phyloP scores from a whole-genome alignment of 2,888 invertebrate genomes.

The Clivina fossor region DNA sequence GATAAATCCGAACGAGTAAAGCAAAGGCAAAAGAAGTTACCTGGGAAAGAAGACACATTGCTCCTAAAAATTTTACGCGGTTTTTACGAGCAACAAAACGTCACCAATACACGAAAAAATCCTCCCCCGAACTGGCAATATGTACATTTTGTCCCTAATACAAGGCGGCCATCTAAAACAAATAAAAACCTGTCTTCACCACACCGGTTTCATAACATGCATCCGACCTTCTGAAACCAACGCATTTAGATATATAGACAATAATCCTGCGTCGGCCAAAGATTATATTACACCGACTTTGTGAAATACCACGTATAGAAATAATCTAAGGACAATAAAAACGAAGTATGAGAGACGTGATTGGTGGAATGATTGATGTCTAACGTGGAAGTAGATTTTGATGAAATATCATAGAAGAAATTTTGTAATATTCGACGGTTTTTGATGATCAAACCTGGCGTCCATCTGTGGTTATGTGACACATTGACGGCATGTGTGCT shows the following conservation, averaged over 20 bases:
- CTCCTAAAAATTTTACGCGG: constrained; percentile 46
- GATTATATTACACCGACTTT: not conserved
- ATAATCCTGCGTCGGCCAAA: not conserved
- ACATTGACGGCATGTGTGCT: constrained; percentile 27
- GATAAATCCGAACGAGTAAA: no score
- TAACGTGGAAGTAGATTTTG: constrained; percentile 17
- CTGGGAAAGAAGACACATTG: constrained; percentile 29
- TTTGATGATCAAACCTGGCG: not conserved
- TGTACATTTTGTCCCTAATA: constrained; percentile 50
- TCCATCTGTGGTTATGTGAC: constrained; percentile 23
- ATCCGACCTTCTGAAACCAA: constrained; percentile 12
- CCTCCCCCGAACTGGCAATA: constrained; percentile 49
- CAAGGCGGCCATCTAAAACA: constrained; percentile 49
- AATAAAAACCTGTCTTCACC: constrained; percentile 46
- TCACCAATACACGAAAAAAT: constrained; percentile 51
- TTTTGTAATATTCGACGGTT: not conserved
- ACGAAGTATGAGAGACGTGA: constrained; percentile 27
- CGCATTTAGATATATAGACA: not conserved
- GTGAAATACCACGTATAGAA: constrained; percentile 25
- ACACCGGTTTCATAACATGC: constrained; percentile 36
- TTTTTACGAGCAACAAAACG: constrained; percentile 48
- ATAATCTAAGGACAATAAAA: constrained; percentile 31
- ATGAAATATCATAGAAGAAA: not conserved
- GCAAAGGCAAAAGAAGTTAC: not conserved
- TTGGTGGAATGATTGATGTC: constrained; percentile 32